A percentile compares a stretch with the other conserved stretches of the same genome.
Evolutionary conservation across 2,888 invertebrate genomes (phyloP).

Genomic region (Rotaria sp.): DNA sequence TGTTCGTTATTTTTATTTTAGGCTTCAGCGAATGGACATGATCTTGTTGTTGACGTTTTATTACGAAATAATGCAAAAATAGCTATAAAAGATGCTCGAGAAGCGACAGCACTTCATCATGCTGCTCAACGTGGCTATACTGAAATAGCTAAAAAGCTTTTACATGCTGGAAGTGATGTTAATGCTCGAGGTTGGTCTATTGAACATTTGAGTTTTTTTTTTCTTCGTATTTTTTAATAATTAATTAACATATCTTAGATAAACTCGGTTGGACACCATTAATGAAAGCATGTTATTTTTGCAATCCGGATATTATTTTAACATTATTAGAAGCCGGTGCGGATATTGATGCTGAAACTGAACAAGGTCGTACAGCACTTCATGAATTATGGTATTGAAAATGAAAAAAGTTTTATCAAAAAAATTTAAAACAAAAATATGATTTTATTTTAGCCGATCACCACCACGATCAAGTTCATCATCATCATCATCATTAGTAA

Average conservation of each 20-base stretch:
- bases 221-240: not conserved
- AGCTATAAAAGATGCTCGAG: constrained; percentile 37
- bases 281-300: constrained; percentile 55
- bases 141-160: constrained; percentile 33
- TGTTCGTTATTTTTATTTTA: constrained; percentile 26
- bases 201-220: not conserved
- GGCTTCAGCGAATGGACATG: constrained; percentile 40
- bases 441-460: not conserved
- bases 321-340: constrained; percentile 49
- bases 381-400: constrained; percentile 33
- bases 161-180: constrained; percentile 37
- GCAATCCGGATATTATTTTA: constrained; percentile 48
- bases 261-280: constrained; percentile 56
- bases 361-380: constrained; percentile 37
- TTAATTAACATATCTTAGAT: constrained; percentile 28
- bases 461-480: not conserved
- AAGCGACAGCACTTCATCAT: constrained; percentile 40
- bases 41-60: constrained; percentile 38
- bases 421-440: not conserved
- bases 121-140: constrained; percentile 40
- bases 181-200: constrained; percentile 28
- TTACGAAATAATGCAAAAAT: constrained; percentile 32
- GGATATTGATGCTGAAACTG: constrained; percentile 43
- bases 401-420: too few species aligned
- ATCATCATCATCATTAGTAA: not conserved